Evolutionary conservation across 2,113 vertebrate species (phyloP), one percentile per base, ranked within the genome.

Genomic region (Etheostoma spectabile): DNA sequence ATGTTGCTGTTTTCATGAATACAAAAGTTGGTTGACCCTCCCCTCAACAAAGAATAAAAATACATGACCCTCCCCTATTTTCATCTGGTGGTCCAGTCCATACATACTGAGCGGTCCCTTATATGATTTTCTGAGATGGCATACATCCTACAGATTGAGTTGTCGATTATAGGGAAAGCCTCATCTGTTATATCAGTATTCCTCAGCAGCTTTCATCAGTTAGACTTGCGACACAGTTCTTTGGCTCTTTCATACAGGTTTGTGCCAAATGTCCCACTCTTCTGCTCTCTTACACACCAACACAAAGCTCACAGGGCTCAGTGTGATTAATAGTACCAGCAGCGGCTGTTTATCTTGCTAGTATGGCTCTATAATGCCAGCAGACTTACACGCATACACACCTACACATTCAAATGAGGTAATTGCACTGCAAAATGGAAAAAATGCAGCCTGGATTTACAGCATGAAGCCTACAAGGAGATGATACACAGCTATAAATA

Each of bases 281-380:
- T 24, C 65, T 57, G 72, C 51, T 68, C 71, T 53, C 62, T 19
- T 53, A 63, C 22, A 77, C 75, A 68, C 71, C 22, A 27, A 56
- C 71, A 56, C 78, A 76, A 4, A 62, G 68, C 76, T 74, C 22
- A 48, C 57, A 62, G 46, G n/a, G 46, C 75, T 51, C 14, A 8
- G 21, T 79, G 72, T 84, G 90, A 91, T 91, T 84, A 84, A 88
- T 83, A 62, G 83, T 61, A 77, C 60, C 74, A 68, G 68, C 53
- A 67, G 51, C 21, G 64, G 70, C 79, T 71, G 88, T 84, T 84
- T 64, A 76, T 89, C 80, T 79, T 45, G 52, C 49, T 65, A 27
- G 49, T 45, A 35, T 33, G 46, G 67, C 79, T 82, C 62, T 82
- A 59, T 79, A 80, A 74, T 42, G 45, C 55, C 24, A 53, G 74